phyloP scores from a whole-genome alignment of 2,888 invertebrate genomes.

The Latrodectus hesperus region DNA sequence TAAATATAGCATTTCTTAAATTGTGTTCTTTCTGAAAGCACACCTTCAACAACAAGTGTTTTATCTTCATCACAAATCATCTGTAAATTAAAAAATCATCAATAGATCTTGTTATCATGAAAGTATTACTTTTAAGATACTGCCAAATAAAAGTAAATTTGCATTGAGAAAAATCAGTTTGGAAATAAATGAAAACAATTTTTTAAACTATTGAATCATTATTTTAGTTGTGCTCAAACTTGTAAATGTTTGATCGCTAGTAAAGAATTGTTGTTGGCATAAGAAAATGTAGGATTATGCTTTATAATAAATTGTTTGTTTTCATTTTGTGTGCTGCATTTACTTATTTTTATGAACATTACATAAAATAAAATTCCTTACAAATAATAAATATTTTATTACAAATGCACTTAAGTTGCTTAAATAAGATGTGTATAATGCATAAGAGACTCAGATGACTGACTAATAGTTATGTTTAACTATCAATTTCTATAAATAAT shows the following conservation, averaged over 20 bases:
- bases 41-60: no score
- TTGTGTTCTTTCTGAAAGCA: no score
- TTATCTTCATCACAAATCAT: conserved; percentile 31
- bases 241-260: conserved; percentile 61
- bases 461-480: no score
- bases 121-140: conserved; percentile 46
- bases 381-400: no score
- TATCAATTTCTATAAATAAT: no score
- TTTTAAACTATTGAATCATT: conserved; percentile 34
- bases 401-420: no score
- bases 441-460: no score
- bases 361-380: no score
- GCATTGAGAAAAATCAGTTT: conserved; percentile 18
- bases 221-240: conserved; percentile 59
- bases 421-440: no score
- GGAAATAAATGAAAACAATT: conserved; percentile 26
- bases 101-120: conserved; percentile 44
- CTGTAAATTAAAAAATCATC: conserved; percentile 24
- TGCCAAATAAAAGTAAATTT: conserved; percentile 51
- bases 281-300: conserved; percentile 67
- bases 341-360: not conserved
- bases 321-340: conserved; percentile 32
- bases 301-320: conserved; percentile 68
- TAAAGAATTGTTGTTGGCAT: conserved; percentile 53
- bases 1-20: no score